Base-by-base conservation (phyloP, 2,888 invertebrate genomes). In the Pemphredon lugubris region DNA sequence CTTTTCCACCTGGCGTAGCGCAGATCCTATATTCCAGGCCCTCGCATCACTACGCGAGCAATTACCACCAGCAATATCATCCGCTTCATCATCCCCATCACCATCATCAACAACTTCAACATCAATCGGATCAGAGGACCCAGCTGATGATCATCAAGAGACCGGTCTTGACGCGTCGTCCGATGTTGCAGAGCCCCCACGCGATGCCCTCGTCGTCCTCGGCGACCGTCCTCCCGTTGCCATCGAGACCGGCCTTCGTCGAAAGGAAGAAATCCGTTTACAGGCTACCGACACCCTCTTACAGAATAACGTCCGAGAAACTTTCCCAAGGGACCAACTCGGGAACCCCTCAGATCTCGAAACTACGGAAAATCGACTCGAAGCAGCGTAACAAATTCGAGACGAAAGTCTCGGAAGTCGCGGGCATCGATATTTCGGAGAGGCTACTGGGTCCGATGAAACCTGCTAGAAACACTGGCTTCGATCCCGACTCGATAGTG, bases 401-500 rank as follows among this genome's bases (percentile, higher is more conserved):
- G 23, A 59, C 74, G 0, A 83, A 83, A 23, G 51, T 77, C 1
- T 76, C 81, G 3, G 75, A 73, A 5, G 18, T 48, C 3, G 54
- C 6, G 47, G 9, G 67, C 55, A 5, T 44, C 26, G 4, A n/a
- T n/a, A n/a, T n/a, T n/a, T n/a, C n/a, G n/a, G n/a, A 26, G 65
- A 77, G 16, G 7, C 50, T 0, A 13, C 65, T 2, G 16, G 45
- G 21, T 0, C 18, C 72, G 0, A 26, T 83, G 50, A 85, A 85
- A 32, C 86, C 86, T 2, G 95, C 95, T 0, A 89, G 93, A 0
- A 95, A 95, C 79, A 94, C 94, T 1, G 95, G 96, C 0, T 96
- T 96, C 80, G 93, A 95, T 86, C 96, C 96, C 0, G 94, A 94
- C 77, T 94, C 95, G 0, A 94, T 96, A 3, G 94, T 96, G 0